A percentile compares a stretch with the other conserved stretches of the same genome.
These are phyloP conservation scores for Agapornis roseicollis DNA, from an alignment of 2,113 vertebrate genomes.

Conservation along the genomic window DNA sequence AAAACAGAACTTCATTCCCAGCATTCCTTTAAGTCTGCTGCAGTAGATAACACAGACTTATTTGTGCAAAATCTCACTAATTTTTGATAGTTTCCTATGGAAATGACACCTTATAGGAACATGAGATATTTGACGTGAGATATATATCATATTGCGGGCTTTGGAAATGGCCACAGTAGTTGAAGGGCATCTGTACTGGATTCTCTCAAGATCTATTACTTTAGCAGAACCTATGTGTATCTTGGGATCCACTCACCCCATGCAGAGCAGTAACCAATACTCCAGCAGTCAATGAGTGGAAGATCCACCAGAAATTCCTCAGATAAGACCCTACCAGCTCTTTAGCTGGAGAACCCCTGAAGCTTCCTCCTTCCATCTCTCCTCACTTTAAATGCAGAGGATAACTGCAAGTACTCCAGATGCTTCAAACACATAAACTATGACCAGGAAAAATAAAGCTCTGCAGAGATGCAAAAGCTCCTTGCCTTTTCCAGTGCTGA, in stretches of 20 bases:
- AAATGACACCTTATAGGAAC: background rate
- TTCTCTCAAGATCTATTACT: background rate
- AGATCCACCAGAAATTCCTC: slow-evolving; percentile 1
- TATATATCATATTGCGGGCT: background rate
- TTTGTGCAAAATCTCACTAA: background rate
- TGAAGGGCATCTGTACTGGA: background rate
- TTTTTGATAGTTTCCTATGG: background rate
- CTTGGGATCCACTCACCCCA: background rate
- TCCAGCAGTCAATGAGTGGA: background rate
- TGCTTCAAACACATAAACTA: background rate
- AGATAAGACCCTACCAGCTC: background rate
- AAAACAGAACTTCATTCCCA: slow-evolving; percentile 69
- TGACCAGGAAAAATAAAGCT: background rate
- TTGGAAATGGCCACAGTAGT: background rate
- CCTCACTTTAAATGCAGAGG: background rate
- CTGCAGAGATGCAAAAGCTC: background rate
- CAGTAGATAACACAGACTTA: slow-evolving; percentile 2
- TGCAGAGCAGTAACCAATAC: background rate
- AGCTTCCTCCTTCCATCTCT: background rate
- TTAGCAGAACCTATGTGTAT: background rate
- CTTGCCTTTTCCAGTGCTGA: background rate
- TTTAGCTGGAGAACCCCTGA: background rate
- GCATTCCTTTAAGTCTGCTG: slow-evolving; percentile 48
- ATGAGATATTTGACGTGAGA: background rate
- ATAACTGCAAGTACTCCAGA: background rate